Base-by-base conservation (phyloP, 2,888 invertebrate genomes). In the Tridacna gigas region DNA sequence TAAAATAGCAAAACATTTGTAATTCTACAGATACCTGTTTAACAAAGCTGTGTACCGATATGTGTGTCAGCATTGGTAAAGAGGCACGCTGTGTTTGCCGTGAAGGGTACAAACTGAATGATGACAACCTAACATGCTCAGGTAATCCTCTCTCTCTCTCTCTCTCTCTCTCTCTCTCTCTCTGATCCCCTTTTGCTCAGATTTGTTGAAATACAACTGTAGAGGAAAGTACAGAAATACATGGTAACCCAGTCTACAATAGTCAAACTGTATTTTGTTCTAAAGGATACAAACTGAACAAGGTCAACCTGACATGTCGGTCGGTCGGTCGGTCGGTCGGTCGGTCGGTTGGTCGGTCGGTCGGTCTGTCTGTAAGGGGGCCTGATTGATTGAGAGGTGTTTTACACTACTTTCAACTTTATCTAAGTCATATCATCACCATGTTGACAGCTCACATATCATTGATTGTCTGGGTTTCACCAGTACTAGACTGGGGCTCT, bases 21-120 rank as follows among this genome's bases (percentile, higher is more conserved):
- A 26, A 3, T 75, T 7, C 13, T 26, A 13, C 77, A 77, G 77
- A 77, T 47, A n/a, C 26, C 18, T 77, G 77, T 66, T 25, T 65
- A 13, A 65, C 22, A 26, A 51, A 51, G 65, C 22, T 48, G 12
- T 77, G 77, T 22, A 77, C 66, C 26, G 77, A 77, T 37, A 45
- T 77, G 48, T 77, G 77, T 66, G 13, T 77, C 25, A 77, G 48
- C 51, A 20, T 12, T 12, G 13, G 18, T 28, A 51, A 5, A 0
- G 47, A 25, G 0, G 77, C 77, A 2, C 11, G 47, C 13, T 37
- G 37, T 37, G 37, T 37, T 37, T 37, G 37, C 7, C 2, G 37
- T 61, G 75, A 75, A 22, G 75, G 75, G 45, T 37, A 37, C 61
- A 25, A 63, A 28, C 63, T 75, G 12, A 37, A 75, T n/a, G 18